phyloP scores from a whole-genome alignment of 2,888 invertebrate genomes.

The Perdita meconis region DNA sequence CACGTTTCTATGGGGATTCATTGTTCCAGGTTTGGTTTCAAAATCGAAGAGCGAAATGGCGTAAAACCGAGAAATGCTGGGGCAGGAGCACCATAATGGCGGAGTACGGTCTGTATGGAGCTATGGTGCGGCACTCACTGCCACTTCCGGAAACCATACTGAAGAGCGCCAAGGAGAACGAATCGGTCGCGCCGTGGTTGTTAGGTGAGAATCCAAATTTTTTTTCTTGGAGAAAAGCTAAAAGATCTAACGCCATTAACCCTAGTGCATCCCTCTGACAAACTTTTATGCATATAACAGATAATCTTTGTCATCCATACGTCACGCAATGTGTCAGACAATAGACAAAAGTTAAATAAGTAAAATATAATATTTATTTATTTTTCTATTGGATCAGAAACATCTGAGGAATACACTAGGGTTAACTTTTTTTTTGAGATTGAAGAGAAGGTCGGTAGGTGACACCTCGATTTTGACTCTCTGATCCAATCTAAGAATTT shows the following conservation, averaged over 20 bases:
- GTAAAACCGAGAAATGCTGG: conserved; percentile 99
- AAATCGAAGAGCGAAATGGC: conserved; percentile 99
- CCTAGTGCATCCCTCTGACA: too few relatives aligned
- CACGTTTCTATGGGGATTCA: conserved; percentile 22
- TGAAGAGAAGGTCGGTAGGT: too few relatives aligned
- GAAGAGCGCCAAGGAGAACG: conserved; percentile 98
- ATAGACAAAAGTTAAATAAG: too few relatives aligned
- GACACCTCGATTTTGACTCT: too few relatives aligned
- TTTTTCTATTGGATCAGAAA: too few relatives aligned
- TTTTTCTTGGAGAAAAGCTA: not conserved
- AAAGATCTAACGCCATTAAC: conserved; percentile 34
- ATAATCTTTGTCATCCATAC: too few relatives aligned
- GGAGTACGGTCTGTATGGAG: conserved; percentile 99
- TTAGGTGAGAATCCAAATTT: conserved; percentile 90
- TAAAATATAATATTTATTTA: too few relatives aligned
- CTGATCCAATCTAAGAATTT: too few relatives aligned
- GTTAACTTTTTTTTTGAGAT: too few relatives aligned
- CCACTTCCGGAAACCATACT: conserved; percentile 99
- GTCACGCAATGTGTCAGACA: too few relatives aligned
- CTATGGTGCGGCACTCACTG: conserved; percentile 99
- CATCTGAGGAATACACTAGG: too few relatives aligned
- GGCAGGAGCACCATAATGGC: conserved; percentile 99
- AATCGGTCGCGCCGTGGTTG: conserved; percentile 99
- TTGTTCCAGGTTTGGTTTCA: conserved; percentile 98
- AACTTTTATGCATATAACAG: too few relatives aligned